Conservation (phyloP, 2,797 vertebrate species). For the Octomys mimax region DNA sequence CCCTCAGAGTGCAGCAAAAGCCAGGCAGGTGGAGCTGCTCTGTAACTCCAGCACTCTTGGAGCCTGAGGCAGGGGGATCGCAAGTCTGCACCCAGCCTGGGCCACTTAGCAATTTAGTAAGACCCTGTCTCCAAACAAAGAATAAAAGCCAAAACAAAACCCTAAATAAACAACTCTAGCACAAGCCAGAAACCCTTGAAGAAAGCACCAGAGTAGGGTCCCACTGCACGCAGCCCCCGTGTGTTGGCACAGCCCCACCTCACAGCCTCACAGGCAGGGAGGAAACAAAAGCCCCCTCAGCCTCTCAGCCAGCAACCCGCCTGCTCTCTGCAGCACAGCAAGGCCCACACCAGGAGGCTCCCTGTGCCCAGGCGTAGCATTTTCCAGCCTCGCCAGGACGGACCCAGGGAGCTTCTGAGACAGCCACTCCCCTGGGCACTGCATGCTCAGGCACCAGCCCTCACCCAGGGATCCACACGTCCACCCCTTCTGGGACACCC, state of each 20-base stretch:
- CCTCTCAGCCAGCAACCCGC: fast-evolving
- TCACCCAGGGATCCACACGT: too few species aligned
- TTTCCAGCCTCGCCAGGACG: neutral
- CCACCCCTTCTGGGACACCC: neutral
- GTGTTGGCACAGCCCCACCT: fast-evolving
- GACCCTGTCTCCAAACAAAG: neutral
- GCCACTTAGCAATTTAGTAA: neutral
- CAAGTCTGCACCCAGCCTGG: neutral
- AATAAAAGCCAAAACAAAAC: too few species aligned
- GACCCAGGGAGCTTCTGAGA: neutral
- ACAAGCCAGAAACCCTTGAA: neutral
- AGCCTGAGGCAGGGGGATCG: neutral
- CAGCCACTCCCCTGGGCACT: fast-evolving
- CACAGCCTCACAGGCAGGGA: fast-evolving
- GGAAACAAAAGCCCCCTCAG: fast-evolving
- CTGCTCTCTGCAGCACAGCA: too few species aligned
- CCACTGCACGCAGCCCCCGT: neutral
- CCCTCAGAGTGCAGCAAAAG: neutral
- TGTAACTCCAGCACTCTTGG: neutral
- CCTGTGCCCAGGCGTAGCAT: fast-evolving
- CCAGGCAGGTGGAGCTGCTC: neutral
- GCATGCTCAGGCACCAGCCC: neutral
- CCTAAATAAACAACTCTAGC: neutral
- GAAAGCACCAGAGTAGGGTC: fast-evolving
- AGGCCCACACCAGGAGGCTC: too few species aligned